phyloP scores from a whole-genome alignment of 2,113 vertebrate genomes.

The Mohoua ochrocephala region DNA sequence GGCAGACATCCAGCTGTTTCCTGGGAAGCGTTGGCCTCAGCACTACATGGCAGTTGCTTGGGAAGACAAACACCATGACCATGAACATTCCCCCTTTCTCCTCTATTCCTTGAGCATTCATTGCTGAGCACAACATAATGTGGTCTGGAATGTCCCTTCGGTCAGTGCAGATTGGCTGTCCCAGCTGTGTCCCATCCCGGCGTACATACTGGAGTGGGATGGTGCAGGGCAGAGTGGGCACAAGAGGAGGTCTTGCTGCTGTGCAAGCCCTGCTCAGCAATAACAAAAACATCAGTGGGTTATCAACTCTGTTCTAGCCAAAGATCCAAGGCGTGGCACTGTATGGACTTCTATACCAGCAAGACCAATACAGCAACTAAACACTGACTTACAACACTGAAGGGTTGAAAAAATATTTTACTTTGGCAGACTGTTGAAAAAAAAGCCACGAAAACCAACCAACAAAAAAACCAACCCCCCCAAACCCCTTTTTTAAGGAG shows the following conservation, averaged over 20 bases:
- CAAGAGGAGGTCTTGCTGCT: not conserved
- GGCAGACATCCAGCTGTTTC: not conserved
- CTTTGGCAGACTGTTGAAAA: not conserved
- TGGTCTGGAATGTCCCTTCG: not conserved
- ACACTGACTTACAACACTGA: not conserved
- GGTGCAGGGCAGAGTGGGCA: not conserved
- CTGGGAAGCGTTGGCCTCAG: not conserved
- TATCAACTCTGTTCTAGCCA: not conserved
- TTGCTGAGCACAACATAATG: not conserved
- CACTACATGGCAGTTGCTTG: not conserved
- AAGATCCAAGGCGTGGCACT: not conserved
- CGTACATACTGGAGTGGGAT: not conserved
- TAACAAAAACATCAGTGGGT: not conserved
- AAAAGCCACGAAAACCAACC: not conserved
- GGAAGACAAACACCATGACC: not conserved
- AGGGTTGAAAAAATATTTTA: not conserved
- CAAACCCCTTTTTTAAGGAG: not conserved
- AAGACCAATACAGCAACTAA: not conserved
- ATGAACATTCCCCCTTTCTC: not conserved
- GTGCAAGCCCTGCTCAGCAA: not conserved
- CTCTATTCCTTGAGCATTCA: accelerated
- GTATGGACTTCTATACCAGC: not conserved
- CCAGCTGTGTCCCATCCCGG: not conserved
- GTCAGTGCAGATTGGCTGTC: not conserved
- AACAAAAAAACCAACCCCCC: not conserved